A percentile compares a stretch with the other conserved stretches of the same genome.
phyloP scores from a whole-genome alignment of 1,140 invertebrate genomes.

The Asbolus verrucosus region DNA sequence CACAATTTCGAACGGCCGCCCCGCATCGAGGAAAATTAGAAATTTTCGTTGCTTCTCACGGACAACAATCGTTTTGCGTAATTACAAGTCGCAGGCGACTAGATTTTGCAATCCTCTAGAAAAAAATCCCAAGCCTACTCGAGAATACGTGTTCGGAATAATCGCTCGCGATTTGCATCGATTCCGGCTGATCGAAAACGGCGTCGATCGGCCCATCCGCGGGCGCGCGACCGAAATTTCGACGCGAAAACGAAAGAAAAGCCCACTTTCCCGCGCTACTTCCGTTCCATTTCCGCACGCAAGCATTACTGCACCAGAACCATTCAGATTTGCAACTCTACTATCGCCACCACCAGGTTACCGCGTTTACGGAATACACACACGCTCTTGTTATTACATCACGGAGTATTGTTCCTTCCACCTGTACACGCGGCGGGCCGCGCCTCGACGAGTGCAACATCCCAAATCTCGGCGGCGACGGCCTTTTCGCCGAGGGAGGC shows the following conservation, averaged over 20 bases:
- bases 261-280: constrained; percentile 2
- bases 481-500: too few species aligned
- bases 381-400: constrained; percentile 19
- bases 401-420: constrained; percentile 37
- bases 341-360: constrained; percentile 21
- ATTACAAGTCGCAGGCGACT: constrained; percentile 19
- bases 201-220: too few species aligned
- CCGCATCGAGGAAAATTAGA: neutral
- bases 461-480: neutral
- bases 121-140: neutral
- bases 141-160: constrained; percentile 16
- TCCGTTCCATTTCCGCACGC: constrained; percentile 5
- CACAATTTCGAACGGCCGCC: neutral
- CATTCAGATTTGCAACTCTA: constrained; percentile 24
- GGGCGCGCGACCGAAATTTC: too few species aligned
- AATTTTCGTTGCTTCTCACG: constrained; percentile 15
- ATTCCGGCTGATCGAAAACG: neutral
- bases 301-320: constrained; percentile 19
- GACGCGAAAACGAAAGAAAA: too few species aligned
- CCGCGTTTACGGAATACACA: constrained; percentile 31
- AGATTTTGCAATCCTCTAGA: too few species aligned
- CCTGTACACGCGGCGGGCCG: constrained; percentile 30
- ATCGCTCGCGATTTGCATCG: neutral
- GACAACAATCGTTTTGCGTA: constrained; percentile 15
- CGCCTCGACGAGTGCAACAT: constrained; percentile 10